Conservation (phyloP, 2,888 invertebrate genomes). For the Aporophyla nigra region DNA sequence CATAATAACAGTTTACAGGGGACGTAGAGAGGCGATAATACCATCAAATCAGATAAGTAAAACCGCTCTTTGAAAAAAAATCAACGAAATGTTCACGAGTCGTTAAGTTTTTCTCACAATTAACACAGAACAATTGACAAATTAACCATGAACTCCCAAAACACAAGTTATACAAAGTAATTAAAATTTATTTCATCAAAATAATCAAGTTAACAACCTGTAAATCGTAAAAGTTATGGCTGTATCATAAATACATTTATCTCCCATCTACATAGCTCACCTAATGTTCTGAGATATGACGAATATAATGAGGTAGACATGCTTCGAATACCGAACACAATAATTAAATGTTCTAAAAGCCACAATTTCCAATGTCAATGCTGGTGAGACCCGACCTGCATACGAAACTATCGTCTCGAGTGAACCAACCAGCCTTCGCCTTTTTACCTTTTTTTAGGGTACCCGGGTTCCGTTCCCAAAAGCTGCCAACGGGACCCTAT, state of each 20-base stretch:
- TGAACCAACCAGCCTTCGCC: constrained; percentile 20
- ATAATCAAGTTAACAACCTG: constrained; percentile 56
- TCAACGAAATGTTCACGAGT: background rate
- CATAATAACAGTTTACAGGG: background rate
- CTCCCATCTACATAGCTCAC: constrained; percentile 61
- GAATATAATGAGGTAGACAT: constrained; percentile 62
- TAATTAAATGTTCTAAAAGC: constrained; percentile 59
- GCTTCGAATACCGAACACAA: constrained; percentile 58
- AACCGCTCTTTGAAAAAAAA: constrained; percentile 15
- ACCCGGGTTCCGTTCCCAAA: background rate
- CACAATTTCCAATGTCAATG: constrained; percentile 65
- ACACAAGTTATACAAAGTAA: constrained; percentile 28
- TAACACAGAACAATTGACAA: constrained; percentile 43
- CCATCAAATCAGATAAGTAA: background rate
- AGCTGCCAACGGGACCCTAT: background rate
- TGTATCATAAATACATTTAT: constrained; percentile 59
- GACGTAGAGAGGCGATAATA: background rate
- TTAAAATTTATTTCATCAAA: constrained; percentile 53
- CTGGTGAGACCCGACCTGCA: constrained; percentile 48
- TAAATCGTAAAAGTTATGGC: constrained; percentile 50
- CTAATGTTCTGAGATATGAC: constrained; percentile 60
- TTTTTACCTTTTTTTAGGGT: constrained; percentile 40
- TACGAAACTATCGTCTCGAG: constrained; percentile 44
- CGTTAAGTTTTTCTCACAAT: constrained; percentile 31
- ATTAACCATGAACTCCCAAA: constrained; percentile 45